Evolutionary conservation across 2,888 invertebrate species (phyloP).

Genomic region (Orchestes rusci): DNA sequence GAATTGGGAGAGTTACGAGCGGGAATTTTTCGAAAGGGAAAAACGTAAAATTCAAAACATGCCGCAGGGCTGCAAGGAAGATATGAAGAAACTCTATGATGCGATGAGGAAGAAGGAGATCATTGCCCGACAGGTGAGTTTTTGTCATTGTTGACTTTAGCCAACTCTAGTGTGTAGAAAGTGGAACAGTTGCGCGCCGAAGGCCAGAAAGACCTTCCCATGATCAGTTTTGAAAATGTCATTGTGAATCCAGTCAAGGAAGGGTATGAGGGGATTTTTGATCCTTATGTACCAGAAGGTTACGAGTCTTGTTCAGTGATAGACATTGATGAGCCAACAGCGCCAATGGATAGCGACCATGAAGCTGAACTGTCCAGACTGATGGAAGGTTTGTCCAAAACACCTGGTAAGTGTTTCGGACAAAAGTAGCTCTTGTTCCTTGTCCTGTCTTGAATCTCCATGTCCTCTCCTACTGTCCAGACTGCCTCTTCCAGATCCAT

Average conservation of each 20-base stretch:
- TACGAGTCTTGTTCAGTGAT: too few relatives aligned
- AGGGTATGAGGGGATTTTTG: constrained; percentile 17
- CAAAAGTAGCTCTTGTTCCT: background rate
- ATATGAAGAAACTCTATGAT: constrained; percentile 21
- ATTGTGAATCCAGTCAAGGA: constrained; percentile 17
- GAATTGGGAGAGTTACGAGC: constrained; percentile 22
- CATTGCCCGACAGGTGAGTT: constrained; percentile 14
- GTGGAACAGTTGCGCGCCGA: constrained; percentile 7
- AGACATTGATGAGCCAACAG: too few relatives aligned
- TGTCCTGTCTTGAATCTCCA: background rate
- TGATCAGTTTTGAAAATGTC: constrained; percentile 16
- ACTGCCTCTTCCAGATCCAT: too few relatives aligned
- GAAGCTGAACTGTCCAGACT: constrained; percentile 15
- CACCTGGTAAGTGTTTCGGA: constrained; percentile 4
- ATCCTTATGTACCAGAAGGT: constrained; percentile 19
- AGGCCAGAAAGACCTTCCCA: constrained; percentile 14
- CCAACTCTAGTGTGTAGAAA: constrained; percentile 5
- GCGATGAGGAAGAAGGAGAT: constrained; percentile 18
- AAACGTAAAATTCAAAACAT: constrained; percentile 30
- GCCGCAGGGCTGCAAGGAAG: constrained; percentile 28
- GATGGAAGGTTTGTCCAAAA: constrained; percentile 8
- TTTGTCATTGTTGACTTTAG: background rate
- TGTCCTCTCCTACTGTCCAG: too few relatives aligned
- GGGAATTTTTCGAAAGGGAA: constrained; percentile 27
- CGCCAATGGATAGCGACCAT: constrained; percentile 10